Evolutionary conservation across 2,113 vertebrate genomes (phyloP), one percentile per base, ranked within the genome.

Genomic region (Corvus moneduloides): DNA sequence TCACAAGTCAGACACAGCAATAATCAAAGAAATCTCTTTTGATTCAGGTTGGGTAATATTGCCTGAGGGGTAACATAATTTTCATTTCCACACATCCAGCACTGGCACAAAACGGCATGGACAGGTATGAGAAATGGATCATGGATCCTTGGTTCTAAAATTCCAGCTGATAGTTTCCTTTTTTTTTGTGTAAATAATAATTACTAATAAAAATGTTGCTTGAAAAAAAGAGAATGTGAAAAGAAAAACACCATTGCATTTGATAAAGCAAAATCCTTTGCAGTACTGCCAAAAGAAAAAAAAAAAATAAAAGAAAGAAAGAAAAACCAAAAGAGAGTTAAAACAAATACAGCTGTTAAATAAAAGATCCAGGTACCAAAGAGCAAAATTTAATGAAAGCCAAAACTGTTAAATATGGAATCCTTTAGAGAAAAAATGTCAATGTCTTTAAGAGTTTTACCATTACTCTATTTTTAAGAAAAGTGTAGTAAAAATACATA

Each of bases 401-500:
- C 95, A 94, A 97, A 98, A 98, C 97, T 97, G 97, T 98, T 98
- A 98, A 98, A 97, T 98, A 97, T 97, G 98, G 98, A 97, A 93
- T 97, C 96, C 97, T 97, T 96, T 97, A 98, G 98, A 98, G 98
- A 98, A 98, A 97, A 98, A 98, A 98, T 97, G 98, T 98, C 98
- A 98, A 71, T 98, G 94, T 98, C 97, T 97, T 97, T 93, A 96
- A 97, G 97, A 98, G 93, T 97, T 97, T 97, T 95, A 96, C 97
- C 97, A 95, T 97, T 97, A 96, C 94, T 98, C 97, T 98, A 97
- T 98, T 98, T 98, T 98, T 98, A 98, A 98, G 98, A 98, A 98
- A 98, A 98, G 96, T 98, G 98, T 98, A 98, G 96, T 98, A 98
- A 98, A 98, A 98, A 98, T 98, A 98, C 98, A 98, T 98, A 98